Evolutionary conservation across 2,888 invertebrate species (phyloP), one percentile per base, ranked within the genome.

Genomic region (Graphium colonna): DNA sequence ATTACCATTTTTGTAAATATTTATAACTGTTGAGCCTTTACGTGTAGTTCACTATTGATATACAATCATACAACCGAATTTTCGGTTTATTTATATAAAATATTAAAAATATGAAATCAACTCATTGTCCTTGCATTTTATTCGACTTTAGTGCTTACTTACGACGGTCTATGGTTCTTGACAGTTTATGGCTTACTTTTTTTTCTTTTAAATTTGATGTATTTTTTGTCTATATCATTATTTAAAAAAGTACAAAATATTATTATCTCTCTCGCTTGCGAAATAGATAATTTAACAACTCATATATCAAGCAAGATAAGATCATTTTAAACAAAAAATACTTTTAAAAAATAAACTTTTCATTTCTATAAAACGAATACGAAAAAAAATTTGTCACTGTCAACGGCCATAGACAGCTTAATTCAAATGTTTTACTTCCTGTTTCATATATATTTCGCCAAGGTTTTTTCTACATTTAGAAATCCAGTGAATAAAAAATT

Each of bases 381-480:
- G 12, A 36, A 36, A 7, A 44, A 26, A 39, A 31, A 40, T 41
- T 21, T 46, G 46, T 36, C 50, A 33, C 17, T 57, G 54, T 60
- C 55, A 48, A 10, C 38, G 36, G 28, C 51, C 61, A 64, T 61
- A 64, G 58, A 60, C 59, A 56, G 58, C 31, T 26, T 26, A 52
- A 60, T 49, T 43, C 33, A 31, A 39, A 56, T 26, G 38, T 39
- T 40, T 21, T 57, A 58, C 55, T 62, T 64, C 63, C 62, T 58
- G 60, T 61, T 47, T 47, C 39, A 17, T 52, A 51, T 55, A 50
- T 45, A 41, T 55, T 55, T 54, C 21, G 21, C 46, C 13, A 46
- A 46, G 36, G 41, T 38, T 55, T 50, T 43, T 50, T 51, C 16
- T 38, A n/a, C 31, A 51, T 53, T 58, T 33, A 21, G 1, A 17